Conservation (phyloP, 1,140 invertebrate species). For the Ips typographus region DNA sequence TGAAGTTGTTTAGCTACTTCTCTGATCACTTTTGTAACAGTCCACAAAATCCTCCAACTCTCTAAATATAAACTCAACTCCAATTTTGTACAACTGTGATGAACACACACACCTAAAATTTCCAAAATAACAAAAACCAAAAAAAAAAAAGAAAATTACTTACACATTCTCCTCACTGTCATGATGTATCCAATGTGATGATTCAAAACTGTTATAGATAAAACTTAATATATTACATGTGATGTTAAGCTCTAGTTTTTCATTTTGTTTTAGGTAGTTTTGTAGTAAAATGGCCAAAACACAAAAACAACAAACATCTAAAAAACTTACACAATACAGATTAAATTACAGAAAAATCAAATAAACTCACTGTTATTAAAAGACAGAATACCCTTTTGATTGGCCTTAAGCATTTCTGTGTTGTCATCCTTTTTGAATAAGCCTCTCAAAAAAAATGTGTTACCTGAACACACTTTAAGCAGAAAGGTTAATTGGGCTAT, state of each 20-base stretch:
- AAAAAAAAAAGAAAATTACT: slow-evolving; percentile 12
- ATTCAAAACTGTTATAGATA: slow-evolving; percentile 39
- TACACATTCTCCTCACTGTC: slow-evolving; percentile 23
- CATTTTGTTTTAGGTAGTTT: slow-evolving; percentile 23
- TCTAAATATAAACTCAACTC: slow-evolving; percentile 37
- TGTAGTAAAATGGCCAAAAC: slow-evolving; percentile 37
- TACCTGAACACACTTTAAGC: slow-evolving; percentile 31
- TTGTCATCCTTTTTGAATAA: slow-evolving; percentile 31
- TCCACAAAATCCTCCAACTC: slow-evolving; percentile 18
- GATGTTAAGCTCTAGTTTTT: slow-evolving; percentile 28
- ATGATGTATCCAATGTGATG: slow-evolving; percentile 35
- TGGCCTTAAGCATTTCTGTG: slow-evolving; percentile 17
- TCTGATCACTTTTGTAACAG: neutral
- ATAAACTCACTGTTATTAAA: slow-evolving; percentile 31
- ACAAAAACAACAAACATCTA: slow-evolving; percentile 40
- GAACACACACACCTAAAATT: slow-evolving; percentile 40
- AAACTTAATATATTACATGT: slow-evolving; percentile 37
- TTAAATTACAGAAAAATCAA: neutral
- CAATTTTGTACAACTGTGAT: slow-evolving; percentile 38
- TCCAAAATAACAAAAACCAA: neutral
- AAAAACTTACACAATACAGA: slow-evolving; percentile 22
- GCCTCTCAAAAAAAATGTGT: slow-evolving; percentile 24
- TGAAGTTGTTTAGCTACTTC: neutral
- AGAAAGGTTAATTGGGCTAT: slow-evolving; percentile 28
- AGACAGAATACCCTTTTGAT: slow-evolving; percentile 31